These are phyloP conservation scores for Holacanthus passer DNA, from an alignment of 2,113 vertebrate species.

Conservation along the genomic window DNA sequence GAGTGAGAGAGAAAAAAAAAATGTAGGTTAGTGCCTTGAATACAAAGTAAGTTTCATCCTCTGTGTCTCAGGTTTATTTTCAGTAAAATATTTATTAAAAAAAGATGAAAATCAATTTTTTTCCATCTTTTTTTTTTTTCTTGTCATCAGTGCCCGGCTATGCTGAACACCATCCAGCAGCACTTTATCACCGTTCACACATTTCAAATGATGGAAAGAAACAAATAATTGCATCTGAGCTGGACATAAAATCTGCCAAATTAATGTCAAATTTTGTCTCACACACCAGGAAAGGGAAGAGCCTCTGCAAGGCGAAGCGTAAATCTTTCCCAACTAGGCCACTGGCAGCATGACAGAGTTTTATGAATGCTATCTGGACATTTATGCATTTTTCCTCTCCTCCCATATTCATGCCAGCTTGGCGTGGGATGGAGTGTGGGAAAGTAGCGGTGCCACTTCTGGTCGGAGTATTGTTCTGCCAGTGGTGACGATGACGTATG, in stretches of 20 bases:
- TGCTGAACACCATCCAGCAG: slow-evolving; percentile 37
- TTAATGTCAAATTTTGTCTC: slow-evolving; percentile 40
- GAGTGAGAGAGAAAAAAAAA: slow-evolving; percentile 12
- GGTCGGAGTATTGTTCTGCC: slow-evolving; percentile 74
- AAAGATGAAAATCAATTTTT: slow-evolving; percentile 13
- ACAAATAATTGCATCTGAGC: slow-evolving; percentile 44
- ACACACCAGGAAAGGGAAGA: slow-evolving; percentile 35
- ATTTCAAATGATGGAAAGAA: slow-evolving; percentile 59
- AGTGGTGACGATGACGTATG: slow-evolving; percentile 46
- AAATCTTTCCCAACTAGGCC: slow-evolving; percentile 57
- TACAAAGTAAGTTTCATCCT: slow-evolving; percentile 44
- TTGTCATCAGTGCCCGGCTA: slow-evolving; percentile 8
- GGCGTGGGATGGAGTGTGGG: slow-evolving; percentile 72
- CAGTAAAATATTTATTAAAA: not conserved
- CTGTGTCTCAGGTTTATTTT: slow-evolving; percentile 39
- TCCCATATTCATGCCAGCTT: slow-evolving; percentile 48
- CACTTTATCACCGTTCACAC: slow-evolving; percentile 63
- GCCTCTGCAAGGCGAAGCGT: slow-evolving; percentile 42
- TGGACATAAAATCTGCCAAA: slow-evolving; percentile 46
- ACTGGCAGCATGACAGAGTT: slow-evolving; percentile 45
- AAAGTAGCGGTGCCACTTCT: slow-evolving; percentile 62
- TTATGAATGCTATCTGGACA: slow-evolving; percentile 64
- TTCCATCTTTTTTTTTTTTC: not conserved
- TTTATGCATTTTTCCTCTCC: slow-evolving; percentile 50
- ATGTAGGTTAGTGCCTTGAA: slow-evolving; percentile 59